phyloP scores from a whole-genome alignment of 2,888 invertebrate species.

The Catotricha subobsoleta region DNA sequence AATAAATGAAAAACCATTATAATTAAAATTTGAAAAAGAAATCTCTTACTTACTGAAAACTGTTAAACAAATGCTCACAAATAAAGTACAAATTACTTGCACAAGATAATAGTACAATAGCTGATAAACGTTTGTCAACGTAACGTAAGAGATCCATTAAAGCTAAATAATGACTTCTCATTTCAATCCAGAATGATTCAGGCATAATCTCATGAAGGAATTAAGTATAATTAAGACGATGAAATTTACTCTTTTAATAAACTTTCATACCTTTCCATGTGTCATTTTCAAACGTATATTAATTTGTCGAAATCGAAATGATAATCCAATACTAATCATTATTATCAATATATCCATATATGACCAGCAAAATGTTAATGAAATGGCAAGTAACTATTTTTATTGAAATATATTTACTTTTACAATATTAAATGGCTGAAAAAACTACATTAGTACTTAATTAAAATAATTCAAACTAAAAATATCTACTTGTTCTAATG shows the following conservation, averaged over 20 bases:
- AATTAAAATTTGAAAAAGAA: neutral
- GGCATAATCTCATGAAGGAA: no score
- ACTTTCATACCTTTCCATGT: constrained; percentile 30
- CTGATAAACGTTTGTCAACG: constrained; percentile 33
- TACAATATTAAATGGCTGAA: no score
- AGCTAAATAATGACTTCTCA: constrained; percentile 34
- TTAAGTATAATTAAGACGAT: neutral
- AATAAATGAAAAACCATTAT: neutral
- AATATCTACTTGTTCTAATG: no score
- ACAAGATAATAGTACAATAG: constrained; percentile 35
- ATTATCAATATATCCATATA: constrained; percentile 57
- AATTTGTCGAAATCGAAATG: constrained; percentile 43
- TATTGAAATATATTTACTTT: no score
- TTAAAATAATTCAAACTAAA: no score
- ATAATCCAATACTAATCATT: constrained; percentile 46
- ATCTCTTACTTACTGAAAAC: constrained; percentile 24
- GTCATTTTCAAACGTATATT: constrained; percentile 33
- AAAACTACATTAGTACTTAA: no score
- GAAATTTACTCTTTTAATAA: neutral
- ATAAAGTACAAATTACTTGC: constrained; percentile 40
- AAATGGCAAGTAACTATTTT: no score
- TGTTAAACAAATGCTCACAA: constrained; percentile 36
- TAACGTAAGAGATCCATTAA: constrained; percentile 31
- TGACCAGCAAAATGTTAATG: constrained; percentile 57
- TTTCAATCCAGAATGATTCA: constrained; percentile 33